Base-by-base conservation (phyloP, 1,140 invertebrate genomes). In the Reticulitermes speratus region DNA sequence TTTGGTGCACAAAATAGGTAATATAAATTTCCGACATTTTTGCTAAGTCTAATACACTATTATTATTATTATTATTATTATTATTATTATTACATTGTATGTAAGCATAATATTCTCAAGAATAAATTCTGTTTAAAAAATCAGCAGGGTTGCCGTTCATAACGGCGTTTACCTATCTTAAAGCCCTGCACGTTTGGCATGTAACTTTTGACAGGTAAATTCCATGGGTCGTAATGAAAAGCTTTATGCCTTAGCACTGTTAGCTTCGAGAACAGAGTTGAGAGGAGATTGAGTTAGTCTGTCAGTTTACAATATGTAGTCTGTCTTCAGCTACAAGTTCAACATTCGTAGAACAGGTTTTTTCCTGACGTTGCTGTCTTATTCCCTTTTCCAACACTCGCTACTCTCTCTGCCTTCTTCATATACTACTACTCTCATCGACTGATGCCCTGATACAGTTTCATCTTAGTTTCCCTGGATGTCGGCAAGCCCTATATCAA, bases 301-400 rank as follows among this genome's bases (percentile, higher is more conserved):
- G 59, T 65, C 59, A 65, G 59, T 75, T 75, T 75, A 75, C 25
- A 75, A 30, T 25, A 75, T 25, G 65, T 38, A 38, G 5, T 2
- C n/a, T 75, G 14, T 55, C 19, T 55, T 55, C 52, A 21, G 16
- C 52, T 55, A 21, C 65, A 75, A 30, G 65, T 65, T n/a, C 59
- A 75, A 75, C 65, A 75, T n/a, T 75, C 25, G 65, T 75, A 6
- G n/a, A 75, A 75, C 25, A 75, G 65, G 65, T 75, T 75, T 75
- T 75, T 25, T 75, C n/a, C 25, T 75, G 65, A 75, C 12, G 65
- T 11, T 30, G 65, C n/a, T 75, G 65, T 75, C n/a, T n/a, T 75
- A 6, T 75, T 75, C 21, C 21, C 21, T 8, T 75, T 75, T 30
- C 14, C 7, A 11, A 30, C 55, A 59, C 14, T 75, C 65, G 30